Conservation (phyloP, 1,140 invertebrate species). For the Euwallacea fornicatus region DNA sequence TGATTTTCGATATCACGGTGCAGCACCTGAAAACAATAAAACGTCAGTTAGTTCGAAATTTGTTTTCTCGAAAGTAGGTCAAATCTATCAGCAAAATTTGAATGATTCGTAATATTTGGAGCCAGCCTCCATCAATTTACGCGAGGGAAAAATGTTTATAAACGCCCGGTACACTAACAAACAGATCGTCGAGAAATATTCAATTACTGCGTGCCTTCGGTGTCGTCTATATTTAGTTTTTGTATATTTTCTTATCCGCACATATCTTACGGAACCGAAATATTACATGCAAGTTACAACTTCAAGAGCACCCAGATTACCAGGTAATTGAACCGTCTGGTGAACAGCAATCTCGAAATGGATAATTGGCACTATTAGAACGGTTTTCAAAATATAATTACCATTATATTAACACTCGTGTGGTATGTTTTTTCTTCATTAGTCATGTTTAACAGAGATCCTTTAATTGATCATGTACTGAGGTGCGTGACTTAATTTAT, state of each 20-base stretch:
- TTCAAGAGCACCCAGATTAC: not conserved
- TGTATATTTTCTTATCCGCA: conserved; percentile 33
- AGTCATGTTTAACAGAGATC: not conserved
- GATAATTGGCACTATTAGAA: not conserved
- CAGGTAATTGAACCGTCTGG: conserved; percentile 2
- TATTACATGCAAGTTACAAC: too few relatives aligned
- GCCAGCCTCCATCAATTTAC: conserved; percentile 14
- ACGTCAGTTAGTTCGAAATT: not conserved
- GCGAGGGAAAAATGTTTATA: conserved; percentile 16
- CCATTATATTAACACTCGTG: not conserved
- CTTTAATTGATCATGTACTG: not conserved
- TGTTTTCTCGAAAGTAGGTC: conserved; percentile 13
- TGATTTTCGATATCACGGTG: conserved; percentile 83
- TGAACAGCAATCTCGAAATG: not conserved
- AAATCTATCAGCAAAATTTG: conserved; percentile 24
- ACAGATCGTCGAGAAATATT: conserved; percentile 26
- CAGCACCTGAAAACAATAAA: conserved; percentile 67
- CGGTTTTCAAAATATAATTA: conserved; percentile 1
- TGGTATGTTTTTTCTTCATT: not conserved
- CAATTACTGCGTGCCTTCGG: conserved; percentile 22
- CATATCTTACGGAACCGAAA: not conserved
- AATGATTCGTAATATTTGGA: conserved; percentile 23
- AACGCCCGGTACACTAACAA: conserved; percentile 16
- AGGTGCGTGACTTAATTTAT: too few relatives aligned
- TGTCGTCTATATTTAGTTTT: conserved; percentile 28